Conservation (phyloP, 2,113 vertebrate species). For the Pterocles burchelli region DNA sequence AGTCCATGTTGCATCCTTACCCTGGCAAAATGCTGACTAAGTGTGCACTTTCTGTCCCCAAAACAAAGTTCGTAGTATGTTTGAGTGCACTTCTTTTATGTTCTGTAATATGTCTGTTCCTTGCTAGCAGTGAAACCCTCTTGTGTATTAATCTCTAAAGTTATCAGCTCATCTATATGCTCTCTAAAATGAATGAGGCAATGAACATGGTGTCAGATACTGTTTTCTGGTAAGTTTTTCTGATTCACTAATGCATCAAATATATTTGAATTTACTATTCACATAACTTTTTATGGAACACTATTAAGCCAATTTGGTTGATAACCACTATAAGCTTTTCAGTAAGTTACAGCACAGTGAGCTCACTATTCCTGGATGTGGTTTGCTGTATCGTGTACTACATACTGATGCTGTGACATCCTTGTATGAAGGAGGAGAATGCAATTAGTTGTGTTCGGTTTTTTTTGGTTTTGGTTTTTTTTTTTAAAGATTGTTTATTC, state of each 20-base stretch:
- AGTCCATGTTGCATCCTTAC: background rate
- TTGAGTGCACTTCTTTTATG: background rate
- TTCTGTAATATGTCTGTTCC: background rate
- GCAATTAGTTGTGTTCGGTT: background rate
- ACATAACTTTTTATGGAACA: slow-evolving; percentile 63
- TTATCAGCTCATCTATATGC: background rate
- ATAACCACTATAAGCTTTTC: slow-evolving; percentile 32
- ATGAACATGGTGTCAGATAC: slow-evolving; percentile 41
- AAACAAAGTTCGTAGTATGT: background rate
- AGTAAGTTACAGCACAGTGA: slow-evolving; percentile 26
- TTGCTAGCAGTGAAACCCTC: background rate
- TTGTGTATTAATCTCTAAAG: background rate
- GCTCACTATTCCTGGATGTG: slow-evolving; percentile 56
- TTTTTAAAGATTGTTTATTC: slow-evolving; percentile 26
- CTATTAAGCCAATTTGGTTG: slow-evolving; percentile 46
- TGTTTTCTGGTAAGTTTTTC: slow-evolving; percentile 55
- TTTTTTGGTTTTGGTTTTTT: background rate
- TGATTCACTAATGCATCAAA: slow-evolving; percentile 52
- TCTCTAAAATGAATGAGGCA: slow-evolving; percentile 43
- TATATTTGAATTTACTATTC: slow-evolving; percentile 62
- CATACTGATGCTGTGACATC: background rate
- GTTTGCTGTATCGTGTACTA: slow-evolving; percentile 19
- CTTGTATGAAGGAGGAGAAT: background rate
- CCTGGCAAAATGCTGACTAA: background rate
- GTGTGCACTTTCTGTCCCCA: background rate